phyloP scores from a whole-genome alignment of 30 jellyfish, hydroid and myxozoan genomes.

The Hydra vulgaris region DNA sequence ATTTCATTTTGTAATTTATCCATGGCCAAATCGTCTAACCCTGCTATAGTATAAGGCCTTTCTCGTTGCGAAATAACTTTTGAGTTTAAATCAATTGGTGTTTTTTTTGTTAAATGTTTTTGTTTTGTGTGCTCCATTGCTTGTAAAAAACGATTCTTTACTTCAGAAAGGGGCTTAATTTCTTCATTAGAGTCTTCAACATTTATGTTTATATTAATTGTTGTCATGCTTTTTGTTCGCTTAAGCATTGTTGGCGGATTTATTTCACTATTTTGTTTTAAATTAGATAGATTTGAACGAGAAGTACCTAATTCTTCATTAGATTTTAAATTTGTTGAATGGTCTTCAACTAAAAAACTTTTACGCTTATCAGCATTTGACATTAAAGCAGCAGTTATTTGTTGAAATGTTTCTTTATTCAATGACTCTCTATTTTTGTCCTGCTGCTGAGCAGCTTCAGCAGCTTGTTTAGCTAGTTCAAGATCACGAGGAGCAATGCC shows the following conservation, averaged over 20 bases:
- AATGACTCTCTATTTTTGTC: slow-evolving; percentile 19
- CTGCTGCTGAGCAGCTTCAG: slow-evolving; percentile 39
- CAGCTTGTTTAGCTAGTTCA: slow-evolving; percentile 76
- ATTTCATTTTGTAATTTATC: slow-evolving; percentile 45
- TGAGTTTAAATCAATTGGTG: slow-evolving; percentile 10
- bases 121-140: slow-evolving; percentile 79
- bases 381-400: slow-evolving; percentile 52
- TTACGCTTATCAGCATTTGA: slow-evolving; percentile 79
- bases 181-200: slow-evolving; percentile 66
- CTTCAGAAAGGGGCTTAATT: slow-evolving; percentile 62
- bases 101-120: slow-evolving; percentile 35
- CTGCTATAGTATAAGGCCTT: slow-evolving; percentile 86
- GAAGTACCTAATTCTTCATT: slow-evolving; percentile 5
- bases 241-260: slow-evolving; percentile 12
- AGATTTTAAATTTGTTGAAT: neutral
- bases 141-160: slow-evolving; percentile 58
- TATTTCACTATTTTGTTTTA: neutral
- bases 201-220: slow-evolving; percentile 7
- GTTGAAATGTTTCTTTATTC: slow-evolving; percentile 14
- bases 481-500: slow-evolving; percentile 85
- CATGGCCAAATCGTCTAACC: slow-evolving; percentile 59
- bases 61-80: slow-evolving; percentile 34
- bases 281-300: neutral
- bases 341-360: slow-evolving; percentile 66
- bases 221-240: slow-evolving; percentile 34